A percentile compares a stretch with the other conserved stretches of the same genome.
These are phyloP conservation scores for Aldrovandia affinis DNA, from an alignment of 2,797 vertebrate species.

Conservation along the genomic window DNA sequence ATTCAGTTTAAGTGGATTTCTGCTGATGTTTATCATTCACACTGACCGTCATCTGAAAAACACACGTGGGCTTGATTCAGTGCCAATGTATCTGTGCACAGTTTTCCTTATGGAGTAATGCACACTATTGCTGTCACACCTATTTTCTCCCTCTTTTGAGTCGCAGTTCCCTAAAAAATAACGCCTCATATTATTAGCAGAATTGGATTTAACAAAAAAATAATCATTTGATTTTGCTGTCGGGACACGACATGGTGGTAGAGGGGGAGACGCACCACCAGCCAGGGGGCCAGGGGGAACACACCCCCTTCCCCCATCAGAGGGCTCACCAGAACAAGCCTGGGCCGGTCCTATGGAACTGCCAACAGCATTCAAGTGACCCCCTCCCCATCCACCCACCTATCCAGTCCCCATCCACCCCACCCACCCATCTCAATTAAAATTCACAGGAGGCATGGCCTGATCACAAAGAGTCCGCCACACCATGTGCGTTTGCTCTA, in stretches of 20 bases:
- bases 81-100: not conserved
- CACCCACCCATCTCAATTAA: constrained; percentile 80
- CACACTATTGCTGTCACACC: not conserved
- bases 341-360: constrained; percentile 74
- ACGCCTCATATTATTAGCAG: not conserved
- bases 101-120: not conserved
- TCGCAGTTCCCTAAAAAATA: not conserved
- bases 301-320: constrained; percentile 65
- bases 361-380: constrained; percentile 62
- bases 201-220: no score
- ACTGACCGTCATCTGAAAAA: no score
- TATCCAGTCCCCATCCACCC: constrained; percentile 46
- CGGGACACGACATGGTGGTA: constrained; percentile 10
- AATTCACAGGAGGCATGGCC: constrained; percentile 76
- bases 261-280: constrained; percentile 27
- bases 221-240: constrained; percentile 9
- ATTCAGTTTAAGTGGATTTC: not conserved
- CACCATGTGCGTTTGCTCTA: not conserved
- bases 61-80: not conserved
- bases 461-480: not conserved
- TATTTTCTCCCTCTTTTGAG: not conserved
- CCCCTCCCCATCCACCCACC: not conserved
- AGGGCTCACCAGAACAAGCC: constrained; percentile 77
- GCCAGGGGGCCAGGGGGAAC: constrained; percentile 50
- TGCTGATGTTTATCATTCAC: not conserved